Conservation (phyloP, 2,113 vertebrate species). For the Puntigrus tetrazona region DNA sequence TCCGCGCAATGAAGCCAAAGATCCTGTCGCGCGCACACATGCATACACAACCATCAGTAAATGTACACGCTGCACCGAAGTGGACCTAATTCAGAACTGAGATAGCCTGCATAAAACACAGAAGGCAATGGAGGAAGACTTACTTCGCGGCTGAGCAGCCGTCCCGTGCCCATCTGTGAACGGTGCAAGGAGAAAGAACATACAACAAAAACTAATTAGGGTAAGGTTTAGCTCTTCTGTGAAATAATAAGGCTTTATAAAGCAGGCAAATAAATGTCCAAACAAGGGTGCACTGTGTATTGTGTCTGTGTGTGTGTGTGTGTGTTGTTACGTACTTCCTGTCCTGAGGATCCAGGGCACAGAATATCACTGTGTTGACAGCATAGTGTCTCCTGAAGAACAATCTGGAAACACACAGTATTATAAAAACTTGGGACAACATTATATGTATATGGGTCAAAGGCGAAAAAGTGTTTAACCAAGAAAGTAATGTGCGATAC, state of each 20-base stretch:
- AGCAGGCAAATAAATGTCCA: background rate
- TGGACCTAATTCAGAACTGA: background rate
- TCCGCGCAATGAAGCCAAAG: conserved; percentile 92
- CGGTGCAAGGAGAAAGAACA: conserved; percentile 21
- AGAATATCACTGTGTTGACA: conserved; percentile 89
- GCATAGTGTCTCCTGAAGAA: conserved; percentile 94
- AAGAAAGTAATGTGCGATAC: no score
- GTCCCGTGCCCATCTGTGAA: conserved; percentile 84
- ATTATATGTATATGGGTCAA: background rate
- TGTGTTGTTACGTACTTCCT: conserved; percentile 82
- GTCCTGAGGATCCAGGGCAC: conserved; percentile 90
- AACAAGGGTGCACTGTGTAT: background rate
- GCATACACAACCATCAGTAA: background rate
- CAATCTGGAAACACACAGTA: conserved; percentile 72
- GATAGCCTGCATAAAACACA: background rate
- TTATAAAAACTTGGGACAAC: background rate
- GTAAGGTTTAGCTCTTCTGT: background rate
- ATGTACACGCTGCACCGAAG: no score
- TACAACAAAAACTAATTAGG: conserved; percentile 3
- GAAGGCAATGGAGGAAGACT: conserved; percentile 57
- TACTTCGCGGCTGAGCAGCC: conserved; percentile 85
- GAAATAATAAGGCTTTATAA: background rate
- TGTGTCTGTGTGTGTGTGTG: background rate
- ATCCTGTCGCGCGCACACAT: conserved; percentile 74
- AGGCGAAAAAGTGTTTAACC: no score